phyloP scores from a whole-genome alignment of 2,888 invertebrate genomes.

The Erpobdella octoculata region DNA sequence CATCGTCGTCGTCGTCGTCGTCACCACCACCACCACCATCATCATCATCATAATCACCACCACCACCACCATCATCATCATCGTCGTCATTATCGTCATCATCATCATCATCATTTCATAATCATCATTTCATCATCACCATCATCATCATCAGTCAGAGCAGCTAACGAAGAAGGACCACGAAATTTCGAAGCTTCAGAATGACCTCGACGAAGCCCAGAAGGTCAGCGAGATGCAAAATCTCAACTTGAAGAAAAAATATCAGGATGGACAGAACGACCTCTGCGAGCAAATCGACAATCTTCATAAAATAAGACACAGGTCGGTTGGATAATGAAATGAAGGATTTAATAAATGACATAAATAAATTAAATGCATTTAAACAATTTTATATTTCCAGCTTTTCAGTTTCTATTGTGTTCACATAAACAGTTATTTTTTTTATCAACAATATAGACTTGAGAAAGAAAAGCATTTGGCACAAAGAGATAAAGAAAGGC shows the following conservation, averaged over 20 bases:
- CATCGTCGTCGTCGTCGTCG: background rate
- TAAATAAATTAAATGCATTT: too few relatives aligned
- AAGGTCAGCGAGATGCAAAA: slow-evolving; percentile 13
- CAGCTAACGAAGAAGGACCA: slow-evolving; percentile 13
- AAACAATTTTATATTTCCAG: too few relatives aligned
- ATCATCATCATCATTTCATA: background rate
- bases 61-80: background rate
- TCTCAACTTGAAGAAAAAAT: slow-evolving; percentile 28
- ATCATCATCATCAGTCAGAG: background rate
- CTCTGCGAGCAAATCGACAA: slow-evolving; percentile 30
- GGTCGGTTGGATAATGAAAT: slow-evolving; percentile 58
- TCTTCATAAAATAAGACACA: slow-evolving; percentile 49
- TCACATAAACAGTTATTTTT: too few relatives aligned
- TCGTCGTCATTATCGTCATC: background rate
- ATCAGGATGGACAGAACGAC: slow-evolving; percentile 27
- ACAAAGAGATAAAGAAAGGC: slow-evolving; percentile 18
- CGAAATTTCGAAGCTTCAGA: slow-evolving; percentile 18
- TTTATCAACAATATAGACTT: background rate
- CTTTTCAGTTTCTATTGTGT: too few relatives aligned
- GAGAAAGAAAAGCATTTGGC: slow-evolving; percentile 22
- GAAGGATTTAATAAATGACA: too few relatives aligned
- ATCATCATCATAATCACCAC: background rate
- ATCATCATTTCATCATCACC: background rate
- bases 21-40: background rate
- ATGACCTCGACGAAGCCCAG: slow-evolving; percentile 12